Conservation (phyloP, 1,140 invertebrate species). For the Cheumatopsyche charites region DNA sequence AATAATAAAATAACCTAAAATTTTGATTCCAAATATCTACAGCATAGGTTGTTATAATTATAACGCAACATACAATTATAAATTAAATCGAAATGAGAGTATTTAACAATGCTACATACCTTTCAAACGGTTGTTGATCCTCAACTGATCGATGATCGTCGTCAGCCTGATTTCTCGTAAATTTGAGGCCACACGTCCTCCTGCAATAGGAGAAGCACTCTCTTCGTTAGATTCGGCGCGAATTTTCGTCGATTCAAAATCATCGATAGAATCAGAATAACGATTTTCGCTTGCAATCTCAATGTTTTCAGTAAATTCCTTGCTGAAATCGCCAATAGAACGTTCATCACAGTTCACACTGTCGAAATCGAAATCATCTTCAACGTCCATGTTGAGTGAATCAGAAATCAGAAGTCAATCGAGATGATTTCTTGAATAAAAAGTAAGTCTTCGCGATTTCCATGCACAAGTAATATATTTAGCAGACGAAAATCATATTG, state of each 20-base stretch:
- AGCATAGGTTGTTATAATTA: no score
- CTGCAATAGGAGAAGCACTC: background rate
- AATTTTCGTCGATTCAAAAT: background rate
- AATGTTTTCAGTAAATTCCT: background rate
- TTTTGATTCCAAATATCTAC: no score
- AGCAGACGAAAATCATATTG: no score
- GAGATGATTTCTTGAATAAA: no score
- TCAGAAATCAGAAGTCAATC: no score
- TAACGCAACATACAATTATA: no score
- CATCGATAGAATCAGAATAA: background rate
- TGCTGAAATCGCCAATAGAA: background rate
- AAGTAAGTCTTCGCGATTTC: no score
- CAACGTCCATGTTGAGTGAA: background rate
- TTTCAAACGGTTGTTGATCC: conserved; percentile 56
- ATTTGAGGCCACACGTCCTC: no score
- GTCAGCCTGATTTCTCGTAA: conserved; percentile 56
- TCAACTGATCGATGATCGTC: conserved; percentile 58
- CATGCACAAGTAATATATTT: no score
- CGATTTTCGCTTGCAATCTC: background rate
- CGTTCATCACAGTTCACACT: background rate
- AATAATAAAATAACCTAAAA: no score
- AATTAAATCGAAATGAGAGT: no score
- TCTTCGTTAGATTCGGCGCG: background rate
- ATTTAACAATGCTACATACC: no score
- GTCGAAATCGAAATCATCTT: background rate